Conservation (phyloP, 2,888 invertebrate species). For the Trissoscelio sp. region DNA sequence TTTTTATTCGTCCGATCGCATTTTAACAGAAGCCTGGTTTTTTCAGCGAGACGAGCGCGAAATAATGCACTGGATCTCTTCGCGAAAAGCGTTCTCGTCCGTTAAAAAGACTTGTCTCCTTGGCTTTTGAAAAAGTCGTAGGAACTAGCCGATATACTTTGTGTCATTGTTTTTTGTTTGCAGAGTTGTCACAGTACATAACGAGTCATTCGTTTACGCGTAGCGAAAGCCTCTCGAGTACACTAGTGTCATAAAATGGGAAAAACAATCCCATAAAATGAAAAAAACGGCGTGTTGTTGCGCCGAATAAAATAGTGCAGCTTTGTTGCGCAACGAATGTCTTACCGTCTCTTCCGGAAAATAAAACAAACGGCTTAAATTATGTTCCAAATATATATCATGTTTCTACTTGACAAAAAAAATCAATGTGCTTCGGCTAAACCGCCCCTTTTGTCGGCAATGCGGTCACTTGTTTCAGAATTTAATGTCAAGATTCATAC, state of each 20-base stretch:
- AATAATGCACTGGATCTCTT: constrained; percentile 34
- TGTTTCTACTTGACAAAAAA: constrained; percentile 16
- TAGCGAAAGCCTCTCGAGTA: constrained; percentile 58
- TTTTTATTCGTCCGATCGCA: constrained; percentile 12
- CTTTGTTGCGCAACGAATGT: constrained; percentile 53
- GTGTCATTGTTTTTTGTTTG: constrained; percentile 52
- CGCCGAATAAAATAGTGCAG: constrained; percentile 51
- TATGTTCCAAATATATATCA: constrained; percentile 47
- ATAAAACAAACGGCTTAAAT: constrained; percentile 49
- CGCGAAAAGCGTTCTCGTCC: constrained; percentile 41
- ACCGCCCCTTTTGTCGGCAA: too few relatives aligned
- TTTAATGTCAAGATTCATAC: too few relatives aligned
- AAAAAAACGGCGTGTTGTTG: constrained; percentile 54
- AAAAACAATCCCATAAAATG: constrained; percentile 60
- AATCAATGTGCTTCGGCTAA: constrained; percentile 13
- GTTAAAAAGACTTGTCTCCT: constrained; percentile 59
- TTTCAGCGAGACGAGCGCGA: constrained; percentile 17
- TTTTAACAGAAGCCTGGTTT: constrained; percentile 34
- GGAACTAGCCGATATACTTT: constrained; percentile 53
- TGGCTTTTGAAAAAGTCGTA: constrained; percentile 51
- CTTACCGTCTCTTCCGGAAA: constrained; percentile 43
- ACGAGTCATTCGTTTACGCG: constrained; percentile 64
- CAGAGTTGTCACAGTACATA: constrained; percentile 57
- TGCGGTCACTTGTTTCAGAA: too few relatives aligned
- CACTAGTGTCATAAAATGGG: constrained; percentile 62